Base-by-base conservation (phyloP, 2,888 invertebrate species). In the Drosophila paracracens region DNA sequence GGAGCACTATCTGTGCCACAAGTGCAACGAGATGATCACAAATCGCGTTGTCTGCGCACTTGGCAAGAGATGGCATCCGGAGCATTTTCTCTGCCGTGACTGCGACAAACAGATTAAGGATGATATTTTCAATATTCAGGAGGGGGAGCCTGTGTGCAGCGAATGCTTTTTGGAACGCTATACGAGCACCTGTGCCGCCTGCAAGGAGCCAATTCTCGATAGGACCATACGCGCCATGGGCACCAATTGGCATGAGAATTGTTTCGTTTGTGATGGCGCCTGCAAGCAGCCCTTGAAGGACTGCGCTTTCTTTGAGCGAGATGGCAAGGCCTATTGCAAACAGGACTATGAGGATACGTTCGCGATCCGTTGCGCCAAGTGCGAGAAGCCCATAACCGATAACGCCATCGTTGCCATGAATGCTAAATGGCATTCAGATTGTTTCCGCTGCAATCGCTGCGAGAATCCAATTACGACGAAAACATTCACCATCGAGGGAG, bases 361-460 rank as follows among this genome's bases (percentile, higher is more conserved):
- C 94, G 97, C 98, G 4, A 96, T 97, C 7, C 96, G 96, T 90
- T 98, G 98, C 94, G 95, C 95, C 70, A 97, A 96, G 11, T 98
- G 98, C 94, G 93, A 94, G 59, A 94, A 95, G 82, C 96, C 98
- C 46, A 98, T 98, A 91, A 95, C 96, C 56, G 96, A 97, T 91
- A 95, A 95, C 90, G 95, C 96, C 60, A 96, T 98, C 90, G 96
- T 98, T 48, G 98, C 98, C 46, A 94, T 99, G 76, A 97, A 97
- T 92, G 95, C 96, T 81, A 98, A 98, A 93, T 99, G 98, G 98
- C 99, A 99, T 86, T 95, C 97, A 74, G 96, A 97, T 84, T 99
- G 98, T 94, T 99, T 99, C 94, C 97, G 97, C 88, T 99, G 98
- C 95, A 95, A 96, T 94, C 98, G 96, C 94, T 97, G 97, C 94